phyloP scores from a whole-genome alignment of 2,113 vertebrate genomes.

The Psettodes erumei region DNA sequence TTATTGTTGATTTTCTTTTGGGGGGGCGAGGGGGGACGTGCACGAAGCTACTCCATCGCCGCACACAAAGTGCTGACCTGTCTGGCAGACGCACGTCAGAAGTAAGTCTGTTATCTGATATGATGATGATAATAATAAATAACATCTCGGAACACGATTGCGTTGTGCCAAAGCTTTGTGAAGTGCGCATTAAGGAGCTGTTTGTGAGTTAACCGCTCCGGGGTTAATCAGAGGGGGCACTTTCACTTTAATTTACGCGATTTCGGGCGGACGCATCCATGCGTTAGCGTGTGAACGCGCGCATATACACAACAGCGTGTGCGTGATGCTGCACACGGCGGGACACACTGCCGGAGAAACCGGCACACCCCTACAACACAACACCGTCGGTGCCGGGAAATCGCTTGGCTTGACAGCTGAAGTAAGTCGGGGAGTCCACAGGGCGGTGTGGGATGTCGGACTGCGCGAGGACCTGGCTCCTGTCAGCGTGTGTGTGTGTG shows the following conservation, averaged over 20 bases:
- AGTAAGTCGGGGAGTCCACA: constrained; percentile 46
- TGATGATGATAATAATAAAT: not conserved
- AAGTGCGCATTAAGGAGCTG: constrained; percentile 47
- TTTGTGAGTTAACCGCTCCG: constrained; percentile 26
- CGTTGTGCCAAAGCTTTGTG: constrained; percentile 18
- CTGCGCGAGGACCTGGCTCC: constrained; percentile 37
- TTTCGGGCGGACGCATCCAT: not conserved
- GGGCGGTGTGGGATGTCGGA: constrained; percentile 43
- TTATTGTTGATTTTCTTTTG: too few relatives aligned
- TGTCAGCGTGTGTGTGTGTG: too few relatives aligned
- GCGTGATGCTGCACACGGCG: constrained; percentile 18
- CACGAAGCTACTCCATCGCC: constrained; percentile 21
- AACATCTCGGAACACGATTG: constrained; percentile 34
- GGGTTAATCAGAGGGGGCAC: constrained; percentile 5
- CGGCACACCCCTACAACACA: constrained; percentile 71
- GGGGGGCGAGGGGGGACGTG: constrained; percentile 23
- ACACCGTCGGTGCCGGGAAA: constrained; percentile 45
- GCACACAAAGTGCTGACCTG: constrained; percentile 54
- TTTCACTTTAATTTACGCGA: not conserved
- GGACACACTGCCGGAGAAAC: constrained; percentile 32
- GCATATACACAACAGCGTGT: not conserved
- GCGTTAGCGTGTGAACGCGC: not conserved
- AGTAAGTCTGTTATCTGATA: constrained; percentile 74
- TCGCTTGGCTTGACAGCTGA: constrained; percentile 44
- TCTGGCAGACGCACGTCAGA: constrained; percentile 54